phyloP scores from a whole-genome alignment of 2,797 vertebrate genomes.

The Catamblyrhynchus diadema region DNA sequence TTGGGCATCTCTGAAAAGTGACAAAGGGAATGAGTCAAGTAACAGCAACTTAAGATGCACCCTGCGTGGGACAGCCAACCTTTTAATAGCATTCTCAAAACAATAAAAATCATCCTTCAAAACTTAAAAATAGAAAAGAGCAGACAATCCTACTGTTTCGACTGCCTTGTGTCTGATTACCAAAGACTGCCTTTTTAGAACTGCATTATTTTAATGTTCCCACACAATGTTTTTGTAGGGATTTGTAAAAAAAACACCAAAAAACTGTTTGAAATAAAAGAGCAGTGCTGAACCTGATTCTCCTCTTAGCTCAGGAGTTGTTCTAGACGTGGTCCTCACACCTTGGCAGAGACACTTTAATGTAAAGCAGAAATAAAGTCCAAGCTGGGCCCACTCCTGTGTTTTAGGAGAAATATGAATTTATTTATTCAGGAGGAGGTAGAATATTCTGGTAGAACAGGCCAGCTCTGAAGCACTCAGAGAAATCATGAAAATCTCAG shows the following conservation, averaged over 20 bases:
- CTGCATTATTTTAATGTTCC: background rate
- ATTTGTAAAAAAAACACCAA: background rate
- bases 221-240: background rate
- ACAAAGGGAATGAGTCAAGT: background rate
- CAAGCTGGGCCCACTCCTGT: background rate
- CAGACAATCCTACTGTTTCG: background rate
- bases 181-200: background rate
- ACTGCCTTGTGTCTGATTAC: background rate
- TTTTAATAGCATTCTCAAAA: background rate
- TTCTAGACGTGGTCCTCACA: background rate
- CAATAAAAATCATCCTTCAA: constrained; percentile 1
- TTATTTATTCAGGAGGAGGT: background rate
- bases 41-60: background rate
- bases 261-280: background rate
- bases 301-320: background rate
- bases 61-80: background rate
- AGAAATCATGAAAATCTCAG: background rate
- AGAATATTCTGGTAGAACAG: background rate
- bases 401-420: background rate
- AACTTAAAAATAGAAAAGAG: background rate
- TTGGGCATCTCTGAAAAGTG: background rate
- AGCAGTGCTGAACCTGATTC: background rate
- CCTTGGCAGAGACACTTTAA: background rate
- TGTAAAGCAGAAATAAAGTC: background rate
- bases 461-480: background rate